Percentiles rank a stretch among this genome's conserved stretches.
phyloP scores from a whole-genome alignment of 2,888 invertebrate species.

The Phortica magna region DNA sequence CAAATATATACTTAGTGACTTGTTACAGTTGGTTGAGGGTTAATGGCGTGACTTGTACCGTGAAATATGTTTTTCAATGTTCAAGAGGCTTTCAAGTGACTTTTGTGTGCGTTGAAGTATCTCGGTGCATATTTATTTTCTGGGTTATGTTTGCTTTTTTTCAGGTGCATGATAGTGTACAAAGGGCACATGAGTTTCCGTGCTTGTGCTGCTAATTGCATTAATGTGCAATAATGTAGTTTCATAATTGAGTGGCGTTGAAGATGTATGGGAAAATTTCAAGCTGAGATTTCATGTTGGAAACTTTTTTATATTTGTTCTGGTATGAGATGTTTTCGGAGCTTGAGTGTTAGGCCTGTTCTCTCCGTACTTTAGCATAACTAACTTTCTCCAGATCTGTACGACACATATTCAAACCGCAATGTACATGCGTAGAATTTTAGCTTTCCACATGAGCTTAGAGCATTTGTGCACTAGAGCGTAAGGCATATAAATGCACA shows the following conservation, averaged over 20 bases:
- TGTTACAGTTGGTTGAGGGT: conserved; percentile 34
- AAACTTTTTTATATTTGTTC: background rate
- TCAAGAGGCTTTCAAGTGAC: conserved; percentile 16
- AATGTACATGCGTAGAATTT: too few species aligned
- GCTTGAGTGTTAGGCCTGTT: too few species aligned
- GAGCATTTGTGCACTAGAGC: too few species aligned
- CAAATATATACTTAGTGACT: conserved; percentile 43
- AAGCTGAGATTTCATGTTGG: background rate
- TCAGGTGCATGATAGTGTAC: conserved; percentile 60
- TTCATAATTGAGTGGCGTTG: conserved; percentile 14
- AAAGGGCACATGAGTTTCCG: background rate
- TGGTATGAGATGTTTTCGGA: background rate
- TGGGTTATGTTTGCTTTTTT: conserved; percentile 43
- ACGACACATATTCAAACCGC: too few species aligned
- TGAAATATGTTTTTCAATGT: conserved; percentile 30
- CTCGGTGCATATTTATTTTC: conserved; percentile 42
- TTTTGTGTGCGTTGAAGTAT: conserved; percentile 20
- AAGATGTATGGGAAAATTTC: background rate
- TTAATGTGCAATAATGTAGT: background rate
- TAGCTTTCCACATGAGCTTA: too few species aligned
- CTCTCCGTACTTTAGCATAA: too few species aligned
- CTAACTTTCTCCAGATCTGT: too few species aligned
- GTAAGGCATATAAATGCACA: too few species aligned
- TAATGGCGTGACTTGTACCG: background rate
- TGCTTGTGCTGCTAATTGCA: conserved; percentile 7